Evolutionary conservation across 2,113 vertebrate genomes (phyloP), one percentile per base, ranked within the genome.

Genomic region (Rhipidura dahli): DNA sequence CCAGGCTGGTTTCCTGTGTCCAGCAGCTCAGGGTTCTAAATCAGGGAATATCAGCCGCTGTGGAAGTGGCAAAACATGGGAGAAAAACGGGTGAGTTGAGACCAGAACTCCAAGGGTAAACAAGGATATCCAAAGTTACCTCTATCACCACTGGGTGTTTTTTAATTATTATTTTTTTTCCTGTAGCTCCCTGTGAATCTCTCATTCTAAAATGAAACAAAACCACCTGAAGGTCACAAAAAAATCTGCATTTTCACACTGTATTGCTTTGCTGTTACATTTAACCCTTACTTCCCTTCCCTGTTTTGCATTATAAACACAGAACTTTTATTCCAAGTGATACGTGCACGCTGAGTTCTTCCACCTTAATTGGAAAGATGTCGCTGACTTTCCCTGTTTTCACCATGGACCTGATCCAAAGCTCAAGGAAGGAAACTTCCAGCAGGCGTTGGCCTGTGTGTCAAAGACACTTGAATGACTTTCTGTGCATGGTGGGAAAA

Each of bases 371-470:
- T 78, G 72, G 90, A 88, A 96, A 63, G 51, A 37, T 16, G 70
- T 33, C 1, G 3, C 60, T 89, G 28, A 33, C 44, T 93, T 90
- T 77, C 84, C 37, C 76, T 77, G 26, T 81, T 93, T 70, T 77
- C 79, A 83, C 33, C 20, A 2, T 35, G 64, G 56, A 49, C 44
- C 51, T 61, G 60, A 75, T 50, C 64, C 86, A 87, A 89, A 75
- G 64, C 60, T 70, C 47, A 18, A 40, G 83, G 79, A 86, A 96
- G 72, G 86, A 94, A 90, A 44, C 49, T 71, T 47, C 37, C 64
- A 68, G 20, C 31, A 78, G 69, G 51, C 47, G 0, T 69, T 79
- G 14, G 57, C 33, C 66, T 30, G 44, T 75, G 90, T 90, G 85
- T 90, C 83, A 75, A 40, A 51, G 79, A 15, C 31, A 14, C 49